Base-by-base conservation (phyloP, 2,888 invertebrate species). In the Stegophylla sp. region DNA sequence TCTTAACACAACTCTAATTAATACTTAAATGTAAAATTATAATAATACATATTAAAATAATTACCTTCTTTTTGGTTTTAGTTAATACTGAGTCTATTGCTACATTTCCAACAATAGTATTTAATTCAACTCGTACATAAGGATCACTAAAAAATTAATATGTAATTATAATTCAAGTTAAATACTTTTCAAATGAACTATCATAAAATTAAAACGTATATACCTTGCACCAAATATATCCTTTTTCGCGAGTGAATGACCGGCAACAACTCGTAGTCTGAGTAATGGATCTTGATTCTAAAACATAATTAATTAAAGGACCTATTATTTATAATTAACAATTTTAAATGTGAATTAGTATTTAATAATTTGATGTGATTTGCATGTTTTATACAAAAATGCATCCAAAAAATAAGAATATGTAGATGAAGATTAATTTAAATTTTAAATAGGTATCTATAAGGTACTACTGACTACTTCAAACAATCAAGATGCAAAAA, bases 161-260 rank as follows among this genome's bases (percentile, higher is more conserved):
- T 9, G 5, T 48, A 26, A 28, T 20, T 64, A 34, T 41, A 34
- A 61, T 20, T 67, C 15, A 41, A 63, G 20, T 26, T 45, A 45
- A 28, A 63, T 71, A 45, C 12, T 64, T 51, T 82, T 45, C 3
- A 73, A 71, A 28, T 7, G 56, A 59, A 67, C 26, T 66, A 81
- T n/a, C 73, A 20, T 66, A 59, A 75, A 64, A 34, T 41, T 28
- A 61, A 59, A 23, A 26, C 17, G 15, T 71, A 41, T 84, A 84
- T 87, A 95, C 95, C 95, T 97, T 85, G 98, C 97, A 85, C 98
- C 98, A 89, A 99, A 98, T 85, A 99, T 97, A 87, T 99, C 98
- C 88, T 98, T 98, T 88, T 97, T 97, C 81, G 98, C 98, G 86
- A 99, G 89, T 85, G 95, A 93, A 87, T 93, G 93, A 48, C 96